Conservation (phyloP, 1,140 invertebrate species). For the Cherax destructor region DNA sequence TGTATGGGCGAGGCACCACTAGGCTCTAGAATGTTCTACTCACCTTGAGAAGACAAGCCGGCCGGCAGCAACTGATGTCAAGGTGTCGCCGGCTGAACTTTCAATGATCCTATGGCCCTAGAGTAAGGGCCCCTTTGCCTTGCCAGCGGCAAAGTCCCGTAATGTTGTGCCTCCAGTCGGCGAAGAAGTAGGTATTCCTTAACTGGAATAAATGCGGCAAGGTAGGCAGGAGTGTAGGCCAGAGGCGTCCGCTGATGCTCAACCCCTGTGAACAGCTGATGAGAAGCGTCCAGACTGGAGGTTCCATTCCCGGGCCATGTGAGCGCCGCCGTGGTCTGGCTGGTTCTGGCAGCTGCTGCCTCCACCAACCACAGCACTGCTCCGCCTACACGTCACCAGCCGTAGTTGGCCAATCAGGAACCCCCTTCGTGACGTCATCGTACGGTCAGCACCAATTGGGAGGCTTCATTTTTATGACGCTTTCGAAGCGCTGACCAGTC, state of each 20-base stretch:
- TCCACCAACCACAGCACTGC: conserved; percentile 62
- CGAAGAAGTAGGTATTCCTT: background rate
- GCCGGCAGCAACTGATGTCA: conserved; percentile 64
- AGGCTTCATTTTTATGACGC: conserved; percentile 42
- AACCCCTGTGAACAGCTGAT: conserved; percentile 59
- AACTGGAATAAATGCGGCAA: background rate
- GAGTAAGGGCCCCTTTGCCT: conserved; percentile 37
- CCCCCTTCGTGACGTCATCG: conserved; percentile 37
- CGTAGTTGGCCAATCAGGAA: conserved; percentile 32
- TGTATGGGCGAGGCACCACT: conserved; percentile 26
- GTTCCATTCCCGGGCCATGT: conserved; percentile 58
- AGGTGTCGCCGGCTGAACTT: conserved; percentile 66
- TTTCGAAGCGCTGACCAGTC: conserved; percentile 32
- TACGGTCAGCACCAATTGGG: conserved; percentile 40
- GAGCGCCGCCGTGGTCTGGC: conserved; percentile 49
- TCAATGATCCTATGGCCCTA: conserved; percentile 56
- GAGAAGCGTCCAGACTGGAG: conserved; percentile 62
- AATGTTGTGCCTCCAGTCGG: conserved; percentile 17
- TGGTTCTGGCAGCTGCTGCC: conserved; percentile 53
- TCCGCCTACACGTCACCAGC: conserved; percentile 51
- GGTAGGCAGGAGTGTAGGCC: conserved; percentile 8
- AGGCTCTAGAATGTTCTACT: conserved; percentile 54
- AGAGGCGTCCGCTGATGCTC: conserved; percentile 26
- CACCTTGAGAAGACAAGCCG: conserved; percentile 53
- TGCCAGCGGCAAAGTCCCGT: conserved; percentile 15